Evolutionary conservation across 1,140 invertebrate species (phyloP).

Genomic region (Drosophila athabasca): DNA sequence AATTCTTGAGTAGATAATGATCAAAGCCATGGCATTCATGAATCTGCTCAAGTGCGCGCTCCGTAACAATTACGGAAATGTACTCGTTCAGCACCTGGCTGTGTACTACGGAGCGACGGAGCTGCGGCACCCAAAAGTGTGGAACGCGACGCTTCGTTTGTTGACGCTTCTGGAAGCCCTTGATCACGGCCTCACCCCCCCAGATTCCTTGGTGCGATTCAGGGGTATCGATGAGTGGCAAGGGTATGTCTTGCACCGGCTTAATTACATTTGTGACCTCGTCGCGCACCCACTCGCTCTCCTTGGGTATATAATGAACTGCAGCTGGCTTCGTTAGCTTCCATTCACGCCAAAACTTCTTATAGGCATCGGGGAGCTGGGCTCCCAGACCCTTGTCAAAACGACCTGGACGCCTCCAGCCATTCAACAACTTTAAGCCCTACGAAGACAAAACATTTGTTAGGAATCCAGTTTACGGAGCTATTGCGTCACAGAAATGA

Average conservation of each 20-base stretch:
- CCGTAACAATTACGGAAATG: constrained; percentile 92
- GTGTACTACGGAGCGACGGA: constrained; percentile 93
- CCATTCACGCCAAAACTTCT: constrained; percentile 95
- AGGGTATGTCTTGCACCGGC: constrained; percentile 90
- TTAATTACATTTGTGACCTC: constrained; percentile 88
- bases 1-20: constrained; percentile 95
- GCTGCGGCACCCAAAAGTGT: constrained; percentile 93
- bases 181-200: constrained; percentile 97
- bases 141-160: constrained; percentile 87
- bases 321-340: constrained; percentile 89
- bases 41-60: constrained; percentile 92
- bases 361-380: constrained; percentile 92
- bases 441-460: constrained; percentile 32
- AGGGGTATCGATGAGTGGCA: constrained; percentile 90
- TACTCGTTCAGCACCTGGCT: constrained; percentile 96
- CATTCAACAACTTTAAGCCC: constrained; percentile 74
- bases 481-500: constrained; percentile 72
- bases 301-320: constrained; percentile 93
- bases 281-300: constrained; percentile 89
- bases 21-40: constrained; percentile 97
- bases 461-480: constrained; percentile 18
- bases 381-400: constrained; percentile 87
- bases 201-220: constrained; percentile 95
- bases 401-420: constrained; percentile 84
- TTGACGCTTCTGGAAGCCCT: constrained; percentile 92